A percentile compares a stretch with the other conserved stretches of the same genome.
phyloP scores from a whole-genome alignment of 2,113 vertebrate species.

The Scatophagus argus region DNA sequence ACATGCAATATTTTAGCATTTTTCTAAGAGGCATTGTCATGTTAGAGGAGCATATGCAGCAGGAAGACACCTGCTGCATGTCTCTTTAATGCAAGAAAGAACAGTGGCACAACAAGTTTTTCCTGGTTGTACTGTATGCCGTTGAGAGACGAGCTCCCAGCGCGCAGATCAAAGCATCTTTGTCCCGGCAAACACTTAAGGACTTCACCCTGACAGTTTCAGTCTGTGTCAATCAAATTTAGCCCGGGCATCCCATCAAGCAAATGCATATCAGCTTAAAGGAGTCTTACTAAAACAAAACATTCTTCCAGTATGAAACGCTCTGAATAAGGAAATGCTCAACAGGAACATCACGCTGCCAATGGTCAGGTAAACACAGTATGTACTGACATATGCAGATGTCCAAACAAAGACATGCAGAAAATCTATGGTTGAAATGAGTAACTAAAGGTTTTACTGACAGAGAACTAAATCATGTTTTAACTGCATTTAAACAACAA shows the following conservation, averaged over 20 bases:
- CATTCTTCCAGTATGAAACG: slow-evolving; percentile 20
- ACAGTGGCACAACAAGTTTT: slow-evolving; percentile 69
- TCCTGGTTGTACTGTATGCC: slow-evolving; percentile 59
- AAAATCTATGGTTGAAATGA: neutral
- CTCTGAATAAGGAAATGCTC: neutral
- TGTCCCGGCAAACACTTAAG: slow-evolving; percentile 54
- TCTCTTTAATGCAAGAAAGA: slow-evolving; percentile 6
- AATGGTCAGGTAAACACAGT: neutral
- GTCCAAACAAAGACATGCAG: slow-evolving; percentile 2
- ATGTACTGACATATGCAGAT: neutral
- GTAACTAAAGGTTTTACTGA: neutral
- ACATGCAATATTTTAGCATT: neutral
- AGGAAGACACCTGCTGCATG: slow-evolving; percentile 7
- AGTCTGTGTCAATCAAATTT: slow-evolving; percentile 52
- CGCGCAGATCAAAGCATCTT: slow-evolving; percentile 65
- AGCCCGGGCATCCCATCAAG: neutral
- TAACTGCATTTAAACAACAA: neutral
- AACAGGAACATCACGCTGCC: neutral
- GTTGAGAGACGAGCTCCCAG: slow-evolving; percentile 57
- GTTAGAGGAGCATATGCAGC: too few species aligned
- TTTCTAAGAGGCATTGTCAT: neutral
- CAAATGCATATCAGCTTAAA: slow-evolving; percentile 38
- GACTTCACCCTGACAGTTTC: slow-evolving; percentile 59
- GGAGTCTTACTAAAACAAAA: slow-evolving; percentile 46
- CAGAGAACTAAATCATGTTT: neutral